Base-by-base conservation (phyloP, 2,888 invertebrate genomes). In the Sthenelais limicola region DNA sequence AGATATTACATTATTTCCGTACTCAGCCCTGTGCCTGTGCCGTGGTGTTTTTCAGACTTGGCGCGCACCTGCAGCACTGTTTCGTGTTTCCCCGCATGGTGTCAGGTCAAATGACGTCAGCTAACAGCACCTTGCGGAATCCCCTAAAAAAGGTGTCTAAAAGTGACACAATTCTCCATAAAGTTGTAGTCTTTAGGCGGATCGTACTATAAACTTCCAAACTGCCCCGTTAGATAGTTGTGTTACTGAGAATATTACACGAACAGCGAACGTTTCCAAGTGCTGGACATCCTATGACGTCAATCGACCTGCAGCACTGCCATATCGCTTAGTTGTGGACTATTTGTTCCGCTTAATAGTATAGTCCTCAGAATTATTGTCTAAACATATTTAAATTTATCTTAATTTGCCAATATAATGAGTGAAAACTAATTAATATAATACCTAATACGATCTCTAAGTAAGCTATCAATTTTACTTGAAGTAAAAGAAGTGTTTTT, bases 41-140 rank as follows among this genome's bases (percentile, higher is more conserved):
- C n/a, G n/a, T n/a, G n/a, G n/a, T n/a, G n/a, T n/a, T n/a, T n/a
- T n/a, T n/a, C n/a, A n/a, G n/a, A n/a, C 21, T 28, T 28, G 32
- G 56, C 56, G 56, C 9, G 30, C 32, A 56, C 30, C 3, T 28
- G 15, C 18, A 18, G 56, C 24, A 15, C 52, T 24, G 32, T 56
- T 28, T 56, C 62, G 62, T 62, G 38, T 62, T 62, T 62, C 43
- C 62, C 62, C 62, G 26, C 62, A 38, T 35, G 62, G 62, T 12
- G 38, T 12, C 18, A 21, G 1, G 24, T 26, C 1, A 24, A 15
- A n/a, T 38, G 62, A 62, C 62, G 62, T 62, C 62, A 62, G 35
- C 15, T 21, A 24, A 35, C 62, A 62, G 62, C 38, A 43, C 38
- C 62, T 24, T 38, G 38, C 38, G 62, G 43, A 21, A 38, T 43